Evolutionary conservation across 2,113 vertebrate species (phyloP).

Genomic region (Scopus umbretta): DNA sequence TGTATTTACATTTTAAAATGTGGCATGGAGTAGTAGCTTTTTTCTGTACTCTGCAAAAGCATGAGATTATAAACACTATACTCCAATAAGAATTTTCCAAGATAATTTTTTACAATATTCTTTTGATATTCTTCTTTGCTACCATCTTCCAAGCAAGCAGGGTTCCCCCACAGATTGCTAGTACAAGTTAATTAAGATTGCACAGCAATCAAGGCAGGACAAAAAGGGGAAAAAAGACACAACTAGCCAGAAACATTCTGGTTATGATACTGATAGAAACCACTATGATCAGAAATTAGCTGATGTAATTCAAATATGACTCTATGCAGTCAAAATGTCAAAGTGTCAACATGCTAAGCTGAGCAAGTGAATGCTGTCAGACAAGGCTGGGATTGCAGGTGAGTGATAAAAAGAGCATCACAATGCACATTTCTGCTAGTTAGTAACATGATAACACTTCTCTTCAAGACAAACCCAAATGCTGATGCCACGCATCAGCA

Average conservation of each 20-base stretch:
- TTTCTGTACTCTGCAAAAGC: background rate
- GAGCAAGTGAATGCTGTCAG: background rate
- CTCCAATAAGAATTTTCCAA: background rate
- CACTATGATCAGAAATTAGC: background rate
- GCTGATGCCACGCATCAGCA: background rate
- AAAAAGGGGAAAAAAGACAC: background rate
- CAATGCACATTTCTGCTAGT: background rate
- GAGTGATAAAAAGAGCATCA: background rate
- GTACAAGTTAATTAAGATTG: background rate
- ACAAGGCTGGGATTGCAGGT: background rate
- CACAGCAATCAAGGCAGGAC: background rate
- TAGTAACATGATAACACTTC: background rate
- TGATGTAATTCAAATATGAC: background rate
- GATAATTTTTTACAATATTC: background rate
- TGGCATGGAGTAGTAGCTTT: background rate
- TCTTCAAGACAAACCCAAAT: background rate
- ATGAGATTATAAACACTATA: background rate
- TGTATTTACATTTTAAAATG: background rate
- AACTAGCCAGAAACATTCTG: background rate
- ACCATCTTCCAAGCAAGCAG: background rate
- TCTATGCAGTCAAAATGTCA: too few species aligned
- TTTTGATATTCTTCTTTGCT: background rate
- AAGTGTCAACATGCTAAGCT: background rate
- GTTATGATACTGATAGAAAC: background rate
- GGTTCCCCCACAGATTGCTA: background rate